phyloP scores from a whole-genome alignment of 2,797 vertebrate genomes.

The Peromyscus aztecus region DNA sequence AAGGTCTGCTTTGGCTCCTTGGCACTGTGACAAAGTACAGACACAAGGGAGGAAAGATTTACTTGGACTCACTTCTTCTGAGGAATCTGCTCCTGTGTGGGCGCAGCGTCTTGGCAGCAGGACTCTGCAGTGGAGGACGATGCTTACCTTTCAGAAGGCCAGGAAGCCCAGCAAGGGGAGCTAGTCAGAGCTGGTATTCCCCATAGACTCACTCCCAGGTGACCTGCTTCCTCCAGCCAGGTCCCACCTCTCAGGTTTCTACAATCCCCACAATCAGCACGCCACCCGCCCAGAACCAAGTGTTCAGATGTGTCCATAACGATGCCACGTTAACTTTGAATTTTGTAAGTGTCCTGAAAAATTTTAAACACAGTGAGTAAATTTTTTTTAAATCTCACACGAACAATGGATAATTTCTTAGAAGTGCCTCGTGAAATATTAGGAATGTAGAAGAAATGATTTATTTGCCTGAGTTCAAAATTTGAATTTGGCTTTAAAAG shows the following conservation, averaged over 20 bases:
- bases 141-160: neutral
- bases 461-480: conserved; percentile 13
- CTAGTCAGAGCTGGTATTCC: too few relatives aligned
- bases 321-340: neutral
- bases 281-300: neutral
- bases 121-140: neutral
- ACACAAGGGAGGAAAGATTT: neutral
- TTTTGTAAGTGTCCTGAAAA: too few relatives aligned
- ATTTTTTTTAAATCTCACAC: neutral
- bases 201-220: too few relatives aligned
- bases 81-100: neutral
- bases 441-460: neutral
- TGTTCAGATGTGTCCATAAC: neutral
- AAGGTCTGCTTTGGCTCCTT: neutral
- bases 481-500: conserved; percentile 5
- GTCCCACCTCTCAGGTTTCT: neutral
- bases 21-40: neutral
- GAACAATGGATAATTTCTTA: conserved; percentile 35
- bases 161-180: too few relatives aligned
- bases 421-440: neutral
- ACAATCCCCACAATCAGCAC: neutral
- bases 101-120: neutral
- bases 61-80: neutral
- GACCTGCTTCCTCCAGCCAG: too few relatives aligned
- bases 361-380: neutral